A percentile compares a stretch with the other conserved stretches of the same genome.
These are phyloP conservation scores for Pachypeltis micranthus DNA, from an alignment of 1,140 invertebrate species.

Conservation along the genomic window DNA sequence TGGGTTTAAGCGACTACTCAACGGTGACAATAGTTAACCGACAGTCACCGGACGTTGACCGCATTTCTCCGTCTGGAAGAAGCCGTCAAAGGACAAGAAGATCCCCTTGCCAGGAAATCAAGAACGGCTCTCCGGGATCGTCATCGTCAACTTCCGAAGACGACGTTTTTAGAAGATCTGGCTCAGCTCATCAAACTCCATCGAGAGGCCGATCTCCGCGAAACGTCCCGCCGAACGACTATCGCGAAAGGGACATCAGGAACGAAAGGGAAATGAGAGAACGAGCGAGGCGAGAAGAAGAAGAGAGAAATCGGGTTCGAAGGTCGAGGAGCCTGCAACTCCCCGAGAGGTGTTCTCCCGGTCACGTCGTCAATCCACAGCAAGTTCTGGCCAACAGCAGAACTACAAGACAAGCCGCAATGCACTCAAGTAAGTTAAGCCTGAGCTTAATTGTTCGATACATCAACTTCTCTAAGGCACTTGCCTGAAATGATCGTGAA, in stretches of 20 bases:
- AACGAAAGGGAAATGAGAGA: constrained; percentile 2
- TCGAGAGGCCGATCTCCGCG: constrained; percentile 10
- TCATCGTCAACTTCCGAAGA: constrained; percentile 25
- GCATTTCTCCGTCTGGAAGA: constrained; percentile 22
- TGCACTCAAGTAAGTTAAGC: constrained; percentile 9
- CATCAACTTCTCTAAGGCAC: no score
- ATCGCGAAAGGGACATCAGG: constrained; percentile 5
- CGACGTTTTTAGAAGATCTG: constrained; percentile 20
- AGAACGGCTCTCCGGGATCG: constrained; percentile 20
- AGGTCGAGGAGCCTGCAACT: constrained; percentile 37
- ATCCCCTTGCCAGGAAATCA: constrained; percentile 22
- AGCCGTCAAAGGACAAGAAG: constrained; percentile 19
- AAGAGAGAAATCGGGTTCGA: constrained; percentile 21
- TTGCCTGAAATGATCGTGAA: no score
- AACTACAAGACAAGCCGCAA: constrained; percentile 4
- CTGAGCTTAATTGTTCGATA: no score
- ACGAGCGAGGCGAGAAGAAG: constrained; percentile 1
- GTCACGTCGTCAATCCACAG: constrained; percentile 25
- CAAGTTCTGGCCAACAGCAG: constrained; percentile 3
- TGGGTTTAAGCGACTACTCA: constrained; percentile 23
- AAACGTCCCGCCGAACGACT: constrained; percentile 1
- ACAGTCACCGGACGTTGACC: constrained; percentile 21
- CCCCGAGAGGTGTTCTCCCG: constrained; percentile 40
- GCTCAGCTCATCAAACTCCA: constrained; percentile 17
- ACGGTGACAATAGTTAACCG: constrained; percentile 24